Evolutionary conservation across 2,113 vertebrate genomes (phyloP).

Genomic region (Heptranchias perlo): DNA sequence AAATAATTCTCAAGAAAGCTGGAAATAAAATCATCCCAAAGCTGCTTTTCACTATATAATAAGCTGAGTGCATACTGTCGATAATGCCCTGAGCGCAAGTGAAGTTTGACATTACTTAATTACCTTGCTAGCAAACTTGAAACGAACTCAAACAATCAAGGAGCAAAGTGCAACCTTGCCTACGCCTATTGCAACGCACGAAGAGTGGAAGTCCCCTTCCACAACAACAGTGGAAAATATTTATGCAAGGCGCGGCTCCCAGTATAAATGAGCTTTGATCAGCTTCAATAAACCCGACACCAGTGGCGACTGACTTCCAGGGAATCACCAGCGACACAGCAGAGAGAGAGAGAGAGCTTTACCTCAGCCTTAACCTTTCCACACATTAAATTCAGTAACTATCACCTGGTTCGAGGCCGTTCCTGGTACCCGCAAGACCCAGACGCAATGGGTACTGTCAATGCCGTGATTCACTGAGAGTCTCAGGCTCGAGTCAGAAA

Average conservation of each 20-base stretch:
- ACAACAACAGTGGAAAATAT: neutral
- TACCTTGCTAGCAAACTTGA: neutral
- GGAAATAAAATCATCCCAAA: neutral
- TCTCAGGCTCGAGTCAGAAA: no score
- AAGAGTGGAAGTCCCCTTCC: neutral
- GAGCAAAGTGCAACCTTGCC: no score
- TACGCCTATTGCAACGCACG: neutral
- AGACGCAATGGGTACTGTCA: neutral
- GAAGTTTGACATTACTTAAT: no score
- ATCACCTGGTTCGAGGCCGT: neutral
- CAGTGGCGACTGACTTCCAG: neutral
- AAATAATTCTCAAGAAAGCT: neutral
- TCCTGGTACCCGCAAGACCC: neutral
- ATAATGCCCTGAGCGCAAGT: neutral
- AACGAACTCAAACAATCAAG: neutral
- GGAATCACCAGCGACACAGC: neutral
- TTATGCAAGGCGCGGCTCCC: neutral
- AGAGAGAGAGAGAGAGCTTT: neutral
- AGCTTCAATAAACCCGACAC: neutral
- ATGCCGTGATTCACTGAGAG: no score
- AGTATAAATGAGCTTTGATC: neutral
- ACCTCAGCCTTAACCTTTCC: neutral
- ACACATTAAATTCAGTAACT: neutral
- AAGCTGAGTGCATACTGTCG: no score
- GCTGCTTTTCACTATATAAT: neutral